These are phyloP conservation scores for Otolemur crassicaudatus DNA, from an alignment of 2,797 vertebrate species.

Conservation along the genomic window DNA sequence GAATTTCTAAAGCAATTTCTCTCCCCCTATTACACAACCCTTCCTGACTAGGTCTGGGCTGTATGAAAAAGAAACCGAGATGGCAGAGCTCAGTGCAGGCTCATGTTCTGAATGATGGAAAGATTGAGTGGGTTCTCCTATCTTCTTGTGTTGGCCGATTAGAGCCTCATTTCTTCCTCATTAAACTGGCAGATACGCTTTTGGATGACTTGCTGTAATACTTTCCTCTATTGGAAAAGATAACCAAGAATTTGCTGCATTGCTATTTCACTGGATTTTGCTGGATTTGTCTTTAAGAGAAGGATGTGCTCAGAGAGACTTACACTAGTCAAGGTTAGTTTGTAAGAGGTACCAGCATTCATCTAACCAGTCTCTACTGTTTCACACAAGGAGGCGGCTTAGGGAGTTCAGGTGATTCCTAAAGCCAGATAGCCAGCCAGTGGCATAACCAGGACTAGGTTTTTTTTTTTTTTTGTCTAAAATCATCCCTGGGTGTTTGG, in stretches of 20 bases:
- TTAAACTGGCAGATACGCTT: slow-evolving; percentile 1
- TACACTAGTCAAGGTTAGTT: background rate
- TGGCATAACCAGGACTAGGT: background rate
- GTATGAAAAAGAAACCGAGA: slow-evolving; percentile 6
- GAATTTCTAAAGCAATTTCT: slow-evolving; percentile 27
- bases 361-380: background rate
- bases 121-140: background rate
- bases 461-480: background rate
- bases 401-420: background rate
- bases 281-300: slow-evolving; percentile 9
- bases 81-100: background rate
- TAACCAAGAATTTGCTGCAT: background rate
- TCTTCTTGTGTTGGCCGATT: background rate
- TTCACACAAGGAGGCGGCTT: background rate
- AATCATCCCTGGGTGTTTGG: background rate
- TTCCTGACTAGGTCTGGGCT: background rate
- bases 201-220: background rate
- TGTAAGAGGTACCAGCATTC: background rate
- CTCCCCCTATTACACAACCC: background rate
- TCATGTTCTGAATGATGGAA: background rate
- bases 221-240: slow-evolving; percentile 11
- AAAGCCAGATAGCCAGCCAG: background rate
- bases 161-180: background rate
- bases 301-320: background rate
- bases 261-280: background rate